These are phyloP conservation scores for Lithophane socia DNA, from an alignment of 2,888 invertebrate species.

Conservation along the genomic window DNA sequence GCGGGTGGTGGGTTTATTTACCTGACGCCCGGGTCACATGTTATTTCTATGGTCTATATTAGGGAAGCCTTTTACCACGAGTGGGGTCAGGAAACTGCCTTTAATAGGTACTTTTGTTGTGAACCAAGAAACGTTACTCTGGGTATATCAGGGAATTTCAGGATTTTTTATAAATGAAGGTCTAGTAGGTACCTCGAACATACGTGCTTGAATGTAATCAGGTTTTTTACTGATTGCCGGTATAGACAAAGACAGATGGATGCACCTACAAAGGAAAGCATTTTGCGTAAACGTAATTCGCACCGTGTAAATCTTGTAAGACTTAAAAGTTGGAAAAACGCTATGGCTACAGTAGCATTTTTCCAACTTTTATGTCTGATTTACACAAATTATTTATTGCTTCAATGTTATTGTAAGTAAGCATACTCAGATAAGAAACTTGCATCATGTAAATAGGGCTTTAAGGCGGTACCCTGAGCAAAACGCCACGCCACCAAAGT, in stretches of 20 bases:
- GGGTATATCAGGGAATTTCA: constrained; percentile 15
- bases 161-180: constrained; percentile 22
- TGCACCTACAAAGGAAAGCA: background rate
- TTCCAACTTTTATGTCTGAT: too few species aligned
- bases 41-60: constrained; percentile 67
- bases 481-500: too few species aligned
- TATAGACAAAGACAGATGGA: too few species aligned
- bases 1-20: constrained; percentile 55
- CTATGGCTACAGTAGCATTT: background rate
- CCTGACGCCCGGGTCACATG: constrained; percentile 60
- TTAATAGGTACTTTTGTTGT: constrained; percentile 66
- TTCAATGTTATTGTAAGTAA: background rate
- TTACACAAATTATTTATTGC: background rate
- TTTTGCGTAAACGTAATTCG: background rate
- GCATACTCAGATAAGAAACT: background rate
- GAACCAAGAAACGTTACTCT: constrained; percentile 40
- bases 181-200: background rate
- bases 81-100: constrained; percentile 65
- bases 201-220: constrained; percentile 31
- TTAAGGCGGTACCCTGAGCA: background rate
- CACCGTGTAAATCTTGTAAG: too few species aligned
- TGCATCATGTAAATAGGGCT: background rate
- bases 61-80: constrained; percentile 67
- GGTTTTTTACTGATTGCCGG: constrained; percentile 5
- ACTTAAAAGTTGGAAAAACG: background rate